These are phyloP conservation scores for Arctocebus calabarensis DNA, from an alignment of 2,797 vertebrate genomes.

Conservation along the genomic window DNA sequence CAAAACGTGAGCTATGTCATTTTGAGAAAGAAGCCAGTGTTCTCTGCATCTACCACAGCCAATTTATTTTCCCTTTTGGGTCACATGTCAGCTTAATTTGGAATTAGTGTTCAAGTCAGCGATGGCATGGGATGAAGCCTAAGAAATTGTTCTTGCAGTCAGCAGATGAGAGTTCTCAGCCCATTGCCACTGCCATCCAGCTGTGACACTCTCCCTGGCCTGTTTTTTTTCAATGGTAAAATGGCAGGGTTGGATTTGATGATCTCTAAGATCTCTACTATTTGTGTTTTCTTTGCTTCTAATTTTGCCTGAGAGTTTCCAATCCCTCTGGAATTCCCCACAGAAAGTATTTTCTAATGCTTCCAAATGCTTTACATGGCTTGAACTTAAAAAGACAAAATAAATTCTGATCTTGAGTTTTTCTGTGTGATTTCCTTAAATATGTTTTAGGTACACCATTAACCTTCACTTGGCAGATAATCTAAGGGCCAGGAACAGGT, in stretches of 20 bases:
- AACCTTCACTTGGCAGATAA: neutral
- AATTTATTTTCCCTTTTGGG: slow-evolving; percentile 68
- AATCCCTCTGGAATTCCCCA: slow-evolving; percentile 76
- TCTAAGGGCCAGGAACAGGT: too few species aligned
- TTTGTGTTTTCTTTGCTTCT: slow-evolving; percentile 73
- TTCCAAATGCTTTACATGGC: slow-evolving; percentile 65
- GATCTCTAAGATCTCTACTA: slow-evolving; percentile 52
- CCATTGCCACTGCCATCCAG: slow-evolving; percentile 19
- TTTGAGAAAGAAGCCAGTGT: slow-evolving; percentile 78
- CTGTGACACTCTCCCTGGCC: slow-evolving; percentile 60
- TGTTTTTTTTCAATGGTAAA: neutral
- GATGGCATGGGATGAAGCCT: slow-evolving; percentile 45
- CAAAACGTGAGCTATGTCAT: slow-evolving; percentile 67
- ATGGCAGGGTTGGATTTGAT: slow-evolving; percentile 36
- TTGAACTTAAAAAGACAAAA: slow-evolving; percentile 64
- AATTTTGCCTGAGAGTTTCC: slow-evolving; percentile 72
- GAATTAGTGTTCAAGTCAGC: slow-evolving; percentile 54
- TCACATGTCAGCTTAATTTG: slow-evolving; percentile 66
- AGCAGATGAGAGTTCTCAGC: slow-evolving; percentile 56
- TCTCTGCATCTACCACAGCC: slow-evolving; percentile 73
- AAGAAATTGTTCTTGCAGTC: slow-evolving; percentile 65
- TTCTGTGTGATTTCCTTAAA: slow-evolving; percentile 69
- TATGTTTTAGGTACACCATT: neutral
- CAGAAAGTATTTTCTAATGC: slow-evolving; percentile 67
- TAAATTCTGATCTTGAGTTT: slow-evolving; percentile 52